A percentile compares a stretch with the other conserved stretches of the same genome.
phyloP scores from a whole-genome alignment of 2,113 vertebrate genomes.

The Chionomys nivalis region DNA sequence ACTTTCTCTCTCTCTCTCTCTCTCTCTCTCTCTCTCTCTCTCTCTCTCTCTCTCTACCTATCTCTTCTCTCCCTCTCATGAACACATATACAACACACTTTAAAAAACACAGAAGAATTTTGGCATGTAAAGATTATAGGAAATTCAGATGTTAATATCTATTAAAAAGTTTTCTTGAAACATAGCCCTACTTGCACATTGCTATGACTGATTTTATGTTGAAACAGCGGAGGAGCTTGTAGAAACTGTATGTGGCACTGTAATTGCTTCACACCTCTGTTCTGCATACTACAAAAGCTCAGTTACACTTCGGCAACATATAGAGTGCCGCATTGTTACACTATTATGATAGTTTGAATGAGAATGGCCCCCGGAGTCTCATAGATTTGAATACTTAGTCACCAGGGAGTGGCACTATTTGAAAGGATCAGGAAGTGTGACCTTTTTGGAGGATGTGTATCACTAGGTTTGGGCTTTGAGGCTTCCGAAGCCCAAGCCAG shows the following conservation, averaged over 20 bases:
- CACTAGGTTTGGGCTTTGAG: not conserved
- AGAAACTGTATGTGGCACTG: not conserved
- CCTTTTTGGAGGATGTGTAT: not conserved
- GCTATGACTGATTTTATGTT: not conserved
- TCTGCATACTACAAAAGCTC: not conserved
- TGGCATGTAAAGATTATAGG: not conserved
- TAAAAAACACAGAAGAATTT: not conserved
- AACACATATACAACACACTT: not conserved
- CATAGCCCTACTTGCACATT: not conserved
- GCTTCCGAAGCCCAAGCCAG: not conserved
- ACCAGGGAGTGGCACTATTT: not conserved
- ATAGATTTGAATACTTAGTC: not conserved
- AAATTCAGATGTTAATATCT: not conserved
- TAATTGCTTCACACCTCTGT: not conserved
- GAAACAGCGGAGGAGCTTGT: not conserved
- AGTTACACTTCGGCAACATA: not conserved
- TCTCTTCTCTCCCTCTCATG: not conserved
- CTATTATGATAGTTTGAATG: not conserved
- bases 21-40: too few relatives aligned
- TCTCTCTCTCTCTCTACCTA: too few relatives aligned
- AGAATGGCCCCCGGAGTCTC: not conserved
- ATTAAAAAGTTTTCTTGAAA: conserved; percentile 36
- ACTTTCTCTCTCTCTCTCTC: too few relatives aligned
- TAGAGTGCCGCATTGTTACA: not conserved
- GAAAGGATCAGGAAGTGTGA: not conserved